Conservation (phyloP, 2,797 vertebrate species). For the Triplophysa yarkandensis region DNA sequence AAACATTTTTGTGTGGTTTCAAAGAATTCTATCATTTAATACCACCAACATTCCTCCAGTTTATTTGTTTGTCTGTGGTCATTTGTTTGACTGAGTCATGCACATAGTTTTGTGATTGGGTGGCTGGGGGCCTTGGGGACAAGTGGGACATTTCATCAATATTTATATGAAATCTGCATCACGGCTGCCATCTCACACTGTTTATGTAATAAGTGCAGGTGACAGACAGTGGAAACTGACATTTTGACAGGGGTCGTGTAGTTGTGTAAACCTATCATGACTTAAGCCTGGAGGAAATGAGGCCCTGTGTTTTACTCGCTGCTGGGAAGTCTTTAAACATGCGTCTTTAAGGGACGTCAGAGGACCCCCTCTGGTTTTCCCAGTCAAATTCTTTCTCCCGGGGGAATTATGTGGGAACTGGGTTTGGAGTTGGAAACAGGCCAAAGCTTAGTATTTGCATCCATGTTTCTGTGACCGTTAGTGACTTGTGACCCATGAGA, state of each 20-base stretch:
- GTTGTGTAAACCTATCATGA: slow-evolving; percentile 43
- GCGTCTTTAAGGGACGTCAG: slow-evolving; percentile 72
- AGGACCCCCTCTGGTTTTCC: slow-evolving; percentile 71
- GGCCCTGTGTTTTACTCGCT: slow-evolving; percentile 71
- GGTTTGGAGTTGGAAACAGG: slow-evolving; percentile 66
- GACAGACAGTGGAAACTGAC: slow-evolving; percentile 13
- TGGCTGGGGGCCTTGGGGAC: neutral
- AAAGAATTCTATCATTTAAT: neutral
- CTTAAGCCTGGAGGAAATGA: slow-evolving; percentile 51
- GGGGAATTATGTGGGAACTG: slow-evolving; percentile 75
- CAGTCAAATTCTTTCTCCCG: slow-evolving; percentile 63
- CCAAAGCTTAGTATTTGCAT: slow-evolving; percentile 64
- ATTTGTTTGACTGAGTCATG: neutral
- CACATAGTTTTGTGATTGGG: neutral
- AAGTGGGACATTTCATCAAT: neutral
- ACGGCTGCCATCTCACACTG: neutral
- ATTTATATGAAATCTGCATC: neutral
- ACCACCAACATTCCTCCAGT: neutral
- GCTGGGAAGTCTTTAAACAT: slow-evolving; percentile 79
- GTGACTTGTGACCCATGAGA: slow-evolving; percentile 53
- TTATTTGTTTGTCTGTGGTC: neutral
- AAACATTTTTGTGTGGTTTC: no score
- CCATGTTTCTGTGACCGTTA: slow-evolving; percentile 50
- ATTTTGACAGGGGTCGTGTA: slow-evolving; percentile 20
- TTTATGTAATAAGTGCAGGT: neutral